These are phyloP conservation scores for Hippocampus comes DNA, from an alignment of 2,113 vertebrate genomes.

Conservation along the genomic window DNA sequence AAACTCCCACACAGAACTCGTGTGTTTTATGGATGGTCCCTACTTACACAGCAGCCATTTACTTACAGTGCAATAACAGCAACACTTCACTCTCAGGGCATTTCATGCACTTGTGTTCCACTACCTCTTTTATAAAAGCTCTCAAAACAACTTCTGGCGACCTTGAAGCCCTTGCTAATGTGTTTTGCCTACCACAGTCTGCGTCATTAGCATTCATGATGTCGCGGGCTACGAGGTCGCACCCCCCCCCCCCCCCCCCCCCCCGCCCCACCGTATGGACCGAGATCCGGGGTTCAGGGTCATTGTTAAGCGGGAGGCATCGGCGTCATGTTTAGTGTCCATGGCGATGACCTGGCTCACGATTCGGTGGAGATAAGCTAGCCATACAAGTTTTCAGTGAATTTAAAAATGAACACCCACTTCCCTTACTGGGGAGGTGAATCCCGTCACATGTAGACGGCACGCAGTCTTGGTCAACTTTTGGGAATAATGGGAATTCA, in stretches of 20 bases:
- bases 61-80: conserved; percentile 33
- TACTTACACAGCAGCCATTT: conserved; percentile 47
- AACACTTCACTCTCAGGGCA: conserved; percentile 35
- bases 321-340: conserved; percentile 47
- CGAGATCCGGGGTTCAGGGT: conserved; percentile 52
- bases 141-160: conserved; percentile 46
- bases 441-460: too few relatives aligned
- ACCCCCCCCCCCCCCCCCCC: too few relatives aligned
- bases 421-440: too few relatives aligned
- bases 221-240: conserved; percentile 27
- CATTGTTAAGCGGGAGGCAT: conserved; percentile 36
- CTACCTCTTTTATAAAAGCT: conserved; percentile 14
- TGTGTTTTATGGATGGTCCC: conserved; percentile 24
- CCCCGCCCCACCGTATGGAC: conserved; percentile 22
- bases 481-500: not conserved
- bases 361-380: conserved; percentile 24
- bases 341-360: conserved; percentile 24
- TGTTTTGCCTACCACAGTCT: conserved; percentile 52
- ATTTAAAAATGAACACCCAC: too few relatives aligned
- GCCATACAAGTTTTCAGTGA: not conserved
- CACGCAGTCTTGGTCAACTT: too few relatives aligned
- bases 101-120: conserved; percentile 30
- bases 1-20: conserved; percentile 23
- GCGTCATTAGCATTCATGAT: conserved; percentile 59
- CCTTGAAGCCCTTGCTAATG: conserved; percentile 45